Evolutionary conservation across 2,113 vertebrate species (phyloP).

Genomic region (Illadopsis cleaveri): DNA sequence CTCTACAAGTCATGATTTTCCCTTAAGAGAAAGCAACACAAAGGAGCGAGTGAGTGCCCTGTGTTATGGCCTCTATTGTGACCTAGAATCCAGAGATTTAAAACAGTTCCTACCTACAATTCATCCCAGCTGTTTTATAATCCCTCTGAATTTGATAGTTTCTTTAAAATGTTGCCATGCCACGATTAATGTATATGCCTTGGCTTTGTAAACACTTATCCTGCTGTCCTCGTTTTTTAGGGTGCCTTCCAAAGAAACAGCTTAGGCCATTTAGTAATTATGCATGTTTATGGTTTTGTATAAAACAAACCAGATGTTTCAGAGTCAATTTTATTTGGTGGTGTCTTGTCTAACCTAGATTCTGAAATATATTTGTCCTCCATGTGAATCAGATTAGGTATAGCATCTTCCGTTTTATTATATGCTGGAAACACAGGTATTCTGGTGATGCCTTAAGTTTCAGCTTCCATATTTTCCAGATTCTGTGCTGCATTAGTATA

Average conservation of each 20-base stretch:
- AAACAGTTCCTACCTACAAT: background rate
- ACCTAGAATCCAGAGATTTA: constrained; percentile 18
- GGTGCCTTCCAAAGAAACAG: background rate
- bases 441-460: background rate
- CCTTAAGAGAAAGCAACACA: background rate
- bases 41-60: background rate
- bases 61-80: background rate
- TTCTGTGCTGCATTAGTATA: background rate
- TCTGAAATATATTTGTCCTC: background rate
- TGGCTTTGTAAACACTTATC: constrained; percentile 10
- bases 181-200: background rate
- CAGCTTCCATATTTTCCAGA: background rate
- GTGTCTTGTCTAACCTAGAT: background rate
- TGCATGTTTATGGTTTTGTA: background rate
- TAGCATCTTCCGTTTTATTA: background rate
- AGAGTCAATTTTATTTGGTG: background rate
- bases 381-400: background rate
- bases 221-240: constrained; percentile 10
- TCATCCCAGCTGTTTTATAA: constrained; percentile 44
- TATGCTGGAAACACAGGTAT: background rate
- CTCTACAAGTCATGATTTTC: background rate
- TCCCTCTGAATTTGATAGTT: constrained; percentile 4
- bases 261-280: background rate
- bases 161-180: constrained; percentile 26
- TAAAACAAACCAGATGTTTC: constrained; percentile 18